A percentile compares a stretch with the other conserved stretches of the same genome.
These are phyloP conservation scores for Nemurella pictetii DNA, from an alignment of 2,888 invertebrate genomes.

Conservation along the genomic window DNA sequence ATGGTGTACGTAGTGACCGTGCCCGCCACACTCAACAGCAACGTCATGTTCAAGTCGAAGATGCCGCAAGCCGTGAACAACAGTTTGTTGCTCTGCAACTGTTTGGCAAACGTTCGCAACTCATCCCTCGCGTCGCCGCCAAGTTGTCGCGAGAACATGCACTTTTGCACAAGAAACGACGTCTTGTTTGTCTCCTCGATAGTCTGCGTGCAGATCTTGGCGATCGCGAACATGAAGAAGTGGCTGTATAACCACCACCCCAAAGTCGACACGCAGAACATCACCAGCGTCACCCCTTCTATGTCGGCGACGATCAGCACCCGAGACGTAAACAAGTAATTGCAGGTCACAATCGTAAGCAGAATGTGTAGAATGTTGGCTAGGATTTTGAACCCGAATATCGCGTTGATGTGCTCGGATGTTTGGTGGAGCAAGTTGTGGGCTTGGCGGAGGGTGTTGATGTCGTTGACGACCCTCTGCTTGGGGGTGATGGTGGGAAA, in stretches of 20 bases:
- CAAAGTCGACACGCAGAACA: background rate
- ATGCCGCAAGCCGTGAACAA: background rate
- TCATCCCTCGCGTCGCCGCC: background rate
- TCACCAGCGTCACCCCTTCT: background rate
- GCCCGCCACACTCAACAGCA: background rate
- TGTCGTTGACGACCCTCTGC: background rate
- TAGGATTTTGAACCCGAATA: background rate
- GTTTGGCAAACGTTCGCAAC: background rate
- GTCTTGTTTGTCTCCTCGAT: background rate
- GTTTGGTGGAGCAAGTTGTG: background rate
- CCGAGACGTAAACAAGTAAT: background rate
- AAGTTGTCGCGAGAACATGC: background rate
- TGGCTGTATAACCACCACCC: background rate
- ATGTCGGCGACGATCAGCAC: background rate
- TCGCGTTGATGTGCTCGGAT: background rate
- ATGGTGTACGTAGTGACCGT: background rate
- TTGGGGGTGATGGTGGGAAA: background rate
- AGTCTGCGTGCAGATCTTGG: background rate
- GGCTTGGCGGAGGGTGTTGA: background rate
- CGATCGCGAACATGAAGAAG: background rate
- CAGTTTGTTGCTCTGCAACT: background rate
- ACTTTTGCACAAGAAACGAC: background rate
- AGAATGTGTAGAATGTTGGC: background rate
- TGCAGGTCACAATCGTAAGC: background rate
- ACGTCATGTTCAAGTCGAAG: background rate